Conservation (phyloP, 2,888 invertebrate species). For the Aradus depressus region DNA sequence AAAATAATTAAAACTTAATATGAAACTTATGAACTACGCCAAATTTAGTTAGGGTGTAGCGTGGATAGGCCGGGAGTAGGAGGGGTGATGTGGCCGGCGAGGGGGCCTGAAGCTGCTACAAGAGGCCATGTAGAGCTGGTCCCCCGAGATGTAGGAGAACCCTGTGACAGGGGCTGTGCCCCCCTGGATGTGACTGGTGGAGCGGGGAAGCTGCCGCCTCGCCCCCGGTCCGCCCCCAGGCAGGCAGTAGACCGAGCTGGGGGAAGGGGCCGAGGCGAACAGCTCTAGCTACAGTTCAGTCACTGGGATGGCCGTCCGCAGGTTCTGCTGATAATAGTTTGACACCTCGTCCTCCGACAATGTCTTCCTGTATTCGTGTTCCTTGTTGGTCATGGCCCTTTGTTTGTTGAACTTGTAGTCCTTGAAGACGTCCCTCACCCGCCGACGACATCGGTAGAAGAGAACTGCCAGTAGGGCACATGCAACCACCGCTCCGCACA, state of each 20-base stretch:
- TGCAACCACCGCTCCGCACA: constrained; percentile 62
- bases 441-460: constrained; percentile 66
- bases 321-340: constrained; percentile 43
- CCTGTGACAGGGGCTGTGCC: constrained; percentile 57
- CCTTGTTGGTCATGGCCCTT: constrained; percentile 58
- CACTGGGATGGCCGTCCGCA: constrained; percentile 65
- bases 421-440: constrained; percentile 69
- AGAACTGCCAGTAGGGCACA: constrained; percentile 60
- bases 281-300: constrained; percentile 94
- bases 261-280: constrained; percentile 66
- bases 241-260: constrained; percentile 36
- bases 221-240: constrained; percentile 41
- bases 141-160: constrained; percentile 63
- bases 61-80: constrained; percentile 12
- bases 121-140: constrained; percentile 33
- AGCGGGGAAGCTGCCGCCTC: constrained; percentile 14
- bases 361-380: constrained; percentile 81
- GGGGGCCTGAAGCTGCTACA: constrained; percentile 26
- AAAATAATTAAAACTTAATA: too few species aligned
- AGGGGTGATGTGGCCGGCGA: constrained; percentile 18
- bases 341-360: constrained; percentile 76
- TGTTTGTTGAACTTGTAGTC: constrained; percentile 67
- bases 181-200: constrained; percentile 28
- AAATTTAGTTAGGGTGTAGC: constrained; percentile 7
- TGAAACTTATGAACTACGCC: too few species aligned